Percentiles rank a stretch among this genome's conserved stretches.
phyloP scores from a whole-genome alignment of 1,140 invertebrate species.

The Homalodisca vitripennis region DNA sequence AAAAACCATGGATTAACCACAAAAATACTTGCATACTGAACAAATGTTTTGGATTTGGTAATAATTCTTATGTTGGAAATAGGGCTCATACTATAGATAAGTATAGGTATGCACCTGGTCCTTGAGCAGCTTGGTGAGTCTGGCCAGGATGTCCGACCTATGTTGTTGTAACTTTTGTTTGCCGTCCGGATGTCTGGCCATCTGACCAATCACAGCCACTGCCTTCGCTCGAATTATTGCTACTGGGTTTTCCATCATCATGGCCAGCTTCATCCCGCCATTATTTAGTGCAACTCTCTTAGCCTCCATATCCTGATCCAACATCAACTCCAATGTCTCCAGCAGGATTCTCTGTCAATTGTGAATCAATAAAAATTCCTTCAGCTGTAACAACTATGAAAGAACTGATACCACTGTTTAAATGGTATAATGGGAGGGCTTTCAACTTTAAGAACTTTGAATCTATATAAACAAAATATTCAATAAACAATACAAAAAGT shows the following conservation, averaged over 20 bases:
- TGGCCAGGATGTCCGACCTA: not conserved
- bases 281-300: not conserved
- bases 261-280: not conserved
- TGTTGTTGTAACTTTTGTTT: slow-evolving; percentile 9
- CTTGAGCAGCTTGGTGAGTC: not conserved
- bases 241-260: slow-evolving; percentile 9
- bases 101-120: not conserved
- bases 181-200: slow-evolving; percentile 3
- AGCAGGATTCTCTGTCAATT: not conserved
- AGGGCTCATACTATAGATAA: too few relatives aligned
- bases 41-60: too few relatives aligned
- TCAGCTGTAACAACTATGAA: too few relatives aligned
- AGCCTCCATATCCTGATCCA: not conserved
- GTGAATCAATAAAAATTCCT: too few relatives aligned
- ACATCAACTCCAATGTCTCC: not conserved
- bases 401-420: too few relatives aligned
- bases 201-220: not conserved
- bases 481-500: too few relatives aligned
- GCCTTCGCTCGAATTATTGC: not conserved
- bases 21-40: too few relatives aligned
- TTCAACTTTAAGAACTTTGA: too few relatives aligned
- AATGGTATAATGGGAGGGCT: too few relatives aligned
- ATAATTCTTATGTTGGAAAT: too few relatives aligned
- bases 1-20: too few relatives aligned
- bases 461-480: too few relatives aligned